These are phyloP conservation scores for Pseudococcus viburni DNA, from an alignment of 2,888 invertebrate genomes.

Conservation along the genomic window DNA sequence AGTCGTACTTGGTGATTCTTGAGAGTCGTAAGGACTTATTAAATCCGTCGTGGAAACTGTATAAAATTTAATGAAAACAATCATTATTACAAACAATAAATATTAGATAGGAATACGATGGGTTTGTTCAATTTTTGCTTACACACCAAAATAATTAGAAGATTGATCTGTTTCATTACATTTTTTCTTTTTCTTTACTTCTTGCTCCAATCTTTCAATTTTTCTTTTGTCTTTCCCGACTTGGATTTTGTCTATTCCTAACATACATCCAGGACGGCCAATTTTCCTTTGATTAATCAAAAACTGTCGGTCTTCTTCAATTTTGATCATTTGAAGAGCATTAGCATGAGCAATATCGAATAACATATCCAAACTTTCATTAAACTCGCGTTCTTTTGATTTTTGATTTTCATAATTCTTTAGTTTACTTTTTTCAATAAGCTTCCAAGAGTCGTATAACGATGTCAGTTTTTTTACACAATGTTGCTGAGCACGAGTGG, in stretches of 20 bases:
- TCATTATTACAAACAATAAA: no score
- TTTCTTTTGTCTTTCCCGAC: neutral
- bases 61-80: no score
- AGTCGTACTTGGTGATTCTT: no score
- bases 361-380: neutral
- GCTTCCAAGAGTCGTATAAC: neutral
- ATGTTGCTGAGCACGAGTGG: conserved; percentile 17
- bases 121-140: no score
- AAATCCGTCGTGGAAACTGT: no score
- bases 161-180: neutral
- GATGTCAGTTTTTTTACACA: conserved; percentile 21
- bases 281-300: neutral
- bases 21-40: no score
- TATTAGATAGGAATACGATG: no score
- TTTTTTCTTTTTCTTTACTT: neutral
- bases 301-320: neutral
- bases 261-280: neutral
- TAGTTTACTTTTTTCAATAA: neutral
- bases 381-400: neutral
- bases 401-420: neutral
- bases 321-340: neutral
- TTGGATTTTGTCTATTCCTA: neutral
- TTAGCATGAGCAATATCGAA: neutral
- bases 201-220: neutral
- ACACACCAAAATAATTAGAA: neutral